Evolutionary conservation across 2,888 invertebrate genomes (phyloP), one percentile per base, ranked within the genome.

Genomic region (Mystacides longicornis): DNA sequence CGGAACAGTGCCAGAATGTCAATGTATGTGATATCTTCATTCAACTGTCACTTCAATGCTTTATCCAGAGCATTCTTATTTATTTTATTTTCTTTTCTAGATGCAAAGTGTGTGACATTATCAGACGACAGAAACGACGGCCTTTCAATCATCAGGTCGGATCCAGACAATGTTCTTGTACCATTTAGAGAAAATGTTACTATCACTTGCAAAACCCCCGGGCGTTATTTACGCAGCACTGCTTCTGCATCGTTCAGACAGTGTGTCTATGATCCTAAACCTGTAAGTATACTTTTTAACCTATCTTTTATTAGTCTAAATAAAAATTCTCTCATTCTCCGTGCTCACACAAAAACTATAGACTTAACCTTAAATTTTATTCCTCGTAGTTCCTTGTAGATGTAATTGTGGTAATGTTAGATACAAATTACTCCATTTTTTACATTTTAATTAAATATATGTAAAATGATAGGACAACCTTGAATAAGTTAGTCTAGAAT

Each of bases 231-330:
- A 4, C 78, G 92, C 62, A 85, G 87, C 65, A 93, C 94, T 1
- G 81, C 89, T 0, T 86, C 92, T 2, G 84, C 94, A 5, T 80
- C 82, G 1, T 94, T 93, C 70, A 84, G 96, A 58, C 95, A 97
- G 69, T 97, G 97, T 71, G 95, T 94, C 21, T 96, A 93, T 67
- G 94, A 96, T 72, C 95, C 95, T 0, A 90, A 91, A 71, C 86
- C 89, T 37, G 84, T 83, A 71, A 71, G 74, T 65, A 55, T 11
- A 7, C 16, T n/a, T 14, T 37, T 14, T 7, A n/a, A n/a, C n/a
- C n/a, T n/a, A n/a, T 37, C 14, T 37, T 37, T 37, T 14, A 3
- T 37, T 37, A 11, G 27, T 7, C 27, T 27, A 27, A 7, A 27
- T 27, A 11, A 27, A 27, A 11, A 53, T 31, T 5, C 23, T 31